Evolutionary conservation across 2,113 vertebrate species (phyloP), one percentile per base, ranked within the genome.

Genomic region (Psilopsiagon aymara): DNA sequence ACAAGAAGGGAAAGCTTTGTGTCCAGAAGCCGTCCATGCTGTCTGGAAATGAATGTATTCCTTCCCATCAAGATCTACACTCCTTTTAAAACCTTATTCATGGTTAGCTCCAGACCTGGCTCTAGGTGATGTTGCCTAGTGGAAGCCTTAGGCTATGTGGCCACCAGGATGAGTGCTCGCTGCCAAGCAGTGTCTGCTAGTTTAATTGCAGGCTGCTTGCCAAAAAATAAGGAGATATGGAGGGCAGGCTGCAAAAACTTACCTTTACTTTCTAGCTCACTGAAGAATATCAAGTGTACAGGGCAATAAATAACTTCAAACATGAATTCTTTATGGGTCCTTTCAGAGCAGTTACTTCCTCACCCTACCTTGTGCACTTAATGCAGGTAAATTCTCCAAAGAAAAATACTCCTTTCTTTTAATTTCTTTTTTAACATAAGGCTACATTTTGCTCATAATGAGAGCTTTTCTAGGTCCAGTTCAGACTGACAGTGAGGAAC

Each of bases 1-100:
- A 18, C 7, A 1, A 52, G 44, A 69, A n/a, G 28, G 28, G 60
- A 82, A 73, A 77, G 63, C 66, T 75, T 49, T 15, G 1, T 47
- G 53, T 41, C 33, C 87, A 77, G 74, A 49, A 82, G 57, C 39
- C 79, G 52, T 33, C 64, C 7, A 0, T 14, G 60, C 25, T 75
- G 39, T 35, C 69, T 51, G 29, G 63, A 52, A 74, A 33, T 2
- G 17, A 60, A 33, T 13, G 8, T 0, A 2, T 21, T 70, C 28
- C 46, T 80, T 62, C 28, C 16, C 44, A 21, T 28, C 17, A 14
- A 41, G 57, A 35, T 49, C 52, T 43, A 82, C 14, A 0, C 29
- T 79, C 53, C 49, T 67, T 55, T 17, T 59, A 59, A 27, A 19
- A 3, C 15, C 47, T 35, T 69, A 3, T 43, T 47, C 0, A 0